Percentiles rank a stretch among this genome's conserved stretches.
These are phyloP conservation scores for Gasteruption jaculator DNA, from an alignment of 2,888 invertebrate species.

Conservation along the genomic window DNA sequence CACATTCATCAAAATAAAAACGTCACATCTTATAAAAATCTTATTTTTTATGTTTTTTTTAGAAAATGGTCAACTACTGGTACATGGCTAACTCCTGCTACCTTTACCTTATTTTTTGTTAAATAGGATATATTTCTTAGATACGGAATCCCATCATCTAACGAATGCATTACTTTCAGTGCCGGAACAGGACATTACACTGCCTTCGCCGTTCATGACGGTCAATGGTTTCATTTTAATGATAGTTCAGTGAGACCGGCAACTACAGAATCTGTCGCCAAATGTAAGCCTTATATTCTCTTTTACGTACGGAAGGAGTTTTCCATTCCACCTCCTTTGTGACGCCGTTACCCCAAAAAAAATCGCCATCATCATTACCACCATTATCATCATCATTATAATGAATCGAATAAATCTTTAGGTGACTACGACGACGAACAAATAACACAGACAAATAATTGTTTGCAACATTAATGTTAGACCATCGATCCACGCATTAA, in stretches of 20 bases:
- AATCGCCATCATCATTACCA: slow-evolving; percentile 22
- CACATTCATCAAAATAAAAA: too few species aligned
- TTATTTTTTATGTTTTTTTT: too few species aligned
- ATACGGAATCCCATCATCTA: slow-evolving; percentile 3
- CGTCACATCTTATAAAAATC: too few species aligned
- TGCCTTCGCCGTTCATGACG: slow-evolving; percentile 75
- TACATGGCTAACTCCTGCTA: too few species aligned
- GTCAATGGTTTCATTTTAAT: slow-evolving; percentile 83
- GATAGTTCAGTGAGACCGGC: slow-evolving; percentile 75
- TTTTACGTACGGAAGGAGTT: slow-evolving; percentile 74
- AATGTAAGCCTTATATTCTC: slow-evolving; percentile 80
- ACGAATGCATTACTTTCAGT: slow-evolving; percentile 55
- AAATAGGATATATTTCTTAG: too few species aligned
- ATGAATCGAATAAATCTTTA: too few species aligned
- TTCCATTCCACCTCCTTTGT: slow-evolving; percentile 48
- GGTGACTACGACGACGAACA: too few species aligned
- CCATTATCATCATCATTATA: too few species aligned
- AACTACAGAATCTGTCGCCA: slow-evolving; percentile 63
- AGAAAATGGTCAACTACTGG: too few species aligned
- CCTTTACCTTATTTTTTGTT: slow-evolving; percentile 1
- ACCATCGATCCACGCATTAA: too few species aligned
- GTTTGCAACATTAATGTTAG: too few species aligned
- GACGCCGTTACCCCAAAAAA: slow-evolving; percentile 36
- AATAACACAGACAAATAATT: too few species aligned
- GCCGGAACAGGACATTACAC: slow-evolving; percentile 84